Conservation (phyloP, 2,113 vertebrate species). For the Solenodon paradoxus region DNA sequence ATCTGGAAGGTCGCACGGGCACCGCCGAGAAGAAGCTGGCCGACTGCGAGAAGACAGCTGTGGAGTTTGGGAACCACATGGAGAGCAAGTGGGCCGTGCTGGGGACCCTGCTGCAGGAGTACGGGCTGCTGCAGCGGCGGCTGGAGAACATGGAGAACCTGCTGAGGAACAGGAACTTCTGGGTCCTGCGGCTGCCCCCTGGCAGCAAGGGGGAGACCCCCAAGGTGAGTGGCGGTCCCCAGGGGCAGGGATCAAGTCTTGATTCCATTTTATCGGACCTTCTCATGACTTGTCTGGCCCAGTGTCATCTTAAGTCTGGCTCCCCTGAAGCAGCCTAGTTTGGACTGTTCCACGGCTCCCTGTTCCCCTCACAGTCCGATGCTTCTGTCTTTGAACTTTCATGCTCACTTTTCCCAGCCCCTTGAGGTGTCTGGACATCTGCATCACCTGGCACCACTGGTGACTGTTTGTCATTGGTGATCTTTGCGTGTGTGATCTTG, state of each 20-base stretch:
- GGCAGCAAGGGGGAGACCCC: conserved; percentile 70
- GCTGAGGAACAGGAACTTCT: conserved; percentile 76
- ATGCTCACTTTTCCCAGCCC: neutral
- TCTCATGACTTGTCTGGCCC: neutral
- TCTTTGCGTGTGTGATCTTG: neutral
- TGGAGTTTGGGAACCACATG: conserved; percentile 81
- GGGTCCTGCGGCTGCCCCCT: conserved; percentile 72
- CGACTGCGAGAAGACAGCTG: conserved; percentile 76
- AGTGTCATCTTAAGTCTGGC: neutral
- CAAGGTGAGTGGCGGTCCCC: conserved; percentile 65
- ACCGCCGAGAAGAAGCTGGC: conserved; percentile 76
- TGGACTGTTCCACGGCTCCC: neutral
- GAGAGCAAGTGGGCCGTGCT: conserved; percentile 78
- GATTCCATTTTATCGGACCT: neutral
- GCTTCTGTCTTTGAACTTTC: neutral
- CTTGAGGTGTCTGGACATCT: neutral
- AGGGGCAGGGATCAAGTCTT: neutral
- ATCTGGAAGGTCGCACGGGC: conserved; percentile 74
- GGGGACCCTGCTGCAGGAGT: conserved; percentile 80
- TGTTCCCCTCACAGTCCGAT: fast-evolving
- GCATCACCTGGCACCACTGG: neutral
- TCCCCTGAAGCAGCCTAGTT: neutral
- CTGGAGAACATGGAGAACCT: conserved; percentile 83
- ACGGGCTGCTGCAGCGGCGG: conserved; percentile 77
- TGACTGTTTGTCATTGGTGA: neutral